Base-by-base conservation (phyloP, 2,113 vertebrate genomes). In the Phyllostomus discolor region DNA sequence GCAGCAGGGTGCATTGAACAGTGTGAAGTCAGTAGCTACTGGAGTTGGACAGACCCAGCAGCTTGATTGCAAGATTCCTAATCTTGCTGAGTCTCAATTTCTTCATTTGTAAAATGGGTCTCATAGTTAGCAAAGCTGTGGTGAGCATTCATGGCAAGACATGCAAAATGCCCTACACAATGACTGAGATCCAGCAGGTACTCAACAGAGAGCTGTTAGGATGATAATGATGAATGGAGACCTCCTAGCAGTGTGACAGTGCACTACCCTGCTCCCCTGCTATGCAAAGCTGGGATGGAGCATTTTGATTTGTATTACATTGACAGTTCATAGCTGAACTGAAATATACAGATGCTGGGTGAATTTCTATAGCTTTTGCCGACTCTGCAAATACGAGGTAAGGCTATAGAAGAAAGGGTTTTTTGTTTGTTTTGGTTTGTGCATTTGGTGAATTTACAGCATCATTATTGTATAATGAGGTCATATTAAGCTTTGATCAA, bases 291-390 rank as follows among this genome's bases (percentile, higher is more conserved):
- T 90, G 15, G 4, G 67, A 76, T 46, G 35, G n/a, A 80, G 4
- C n/a, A 73, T 72, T 84, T 43, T 81, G 66, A 67, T 35, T 87
- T 66, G 12, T 54, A 86, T 57, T 38, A 88, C 84, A 73, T 88
- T 82, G 69, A 70, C 5, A 94, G 35, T 38, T 76, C 22, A 67
- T 11, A 81, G 62, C 33, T 59, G 48, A 92, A 82, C 26, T 46
- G 48, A 94, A 88, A 70, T 16, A 80, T 64, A 82, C 20, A 82
- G 78, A 94, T 24, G 33, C 48, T 78, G 38, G 57, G 52, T 48
- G 6, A 96, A 92, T 90, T 70, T 94, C 26, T 46, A 94, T 43
- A 92, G 86, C 57, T 95, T 82, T 87, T 82, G 91, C 64, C 17
- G 62, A 81, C 52, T 86, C 35, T 66, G 17, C 38, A 89, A 84